A percentile compares a stretch with the other conserved stretches of the same genome.
These are phyloP conservation scores for Alca torda DNA, from an alignment of 2,797 vertebrate genomes.

Conservation along the genomic window DNA sequence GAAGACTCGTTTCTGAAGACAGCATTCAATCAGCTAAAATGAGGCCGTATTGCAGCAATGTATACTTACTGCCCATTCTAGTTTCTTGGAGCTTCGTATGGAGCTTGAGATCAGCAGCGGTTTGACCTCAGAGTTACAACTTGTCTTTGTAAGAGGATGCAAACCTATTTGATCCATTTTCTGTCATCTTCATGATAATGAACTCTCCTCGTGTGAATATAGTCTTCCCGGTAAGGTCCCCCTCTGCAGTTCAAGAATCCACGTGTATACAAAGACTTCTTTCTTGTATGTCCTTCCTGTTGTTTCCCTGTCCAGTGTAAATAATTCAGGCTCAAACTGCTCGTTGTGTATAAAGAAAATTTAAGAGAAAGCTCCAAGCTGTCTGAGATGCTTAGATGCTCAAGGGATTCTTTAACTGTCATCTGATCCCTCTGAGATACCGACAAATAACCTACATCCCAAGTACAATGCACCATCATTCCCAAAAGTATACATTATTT, in stretches of 20 bases:
- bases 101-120: not conserved
- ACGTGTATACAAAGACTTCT: not conserved
- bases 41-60: not conserved
- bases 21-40: not conserved
- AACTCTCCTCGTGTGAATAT: not conserved
- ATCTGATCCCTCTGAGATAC: constrained; percentile 6
- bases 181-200: not conserved
- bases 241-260: not conserved
- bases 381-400: not conserved
- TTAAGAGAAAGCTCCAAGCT: not conserved
- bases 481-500: constrained; percentile 30
- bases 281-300: not conserved
- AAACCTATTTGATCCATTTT: not conserved
- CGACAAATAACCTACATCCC: constrained; percentile 45
- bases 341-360: not conserved
- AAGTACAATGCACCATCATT: not conserved
- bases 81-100: not conserved
- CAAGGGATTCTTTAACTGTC: not conserved
- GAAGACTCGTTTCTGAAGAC: not conserved
- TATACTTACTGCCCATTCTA: not conserved
- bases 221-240: not conserved
- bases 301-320: not conserved
- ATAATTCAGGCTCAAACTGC: constrained; percentile 10
- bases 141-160: not conserved
- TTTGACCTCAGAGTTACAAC: not conserved